Base-by-base conservation (phyloP, 2,888 invertebrate species). In the Rosalia funebris region DNA sequence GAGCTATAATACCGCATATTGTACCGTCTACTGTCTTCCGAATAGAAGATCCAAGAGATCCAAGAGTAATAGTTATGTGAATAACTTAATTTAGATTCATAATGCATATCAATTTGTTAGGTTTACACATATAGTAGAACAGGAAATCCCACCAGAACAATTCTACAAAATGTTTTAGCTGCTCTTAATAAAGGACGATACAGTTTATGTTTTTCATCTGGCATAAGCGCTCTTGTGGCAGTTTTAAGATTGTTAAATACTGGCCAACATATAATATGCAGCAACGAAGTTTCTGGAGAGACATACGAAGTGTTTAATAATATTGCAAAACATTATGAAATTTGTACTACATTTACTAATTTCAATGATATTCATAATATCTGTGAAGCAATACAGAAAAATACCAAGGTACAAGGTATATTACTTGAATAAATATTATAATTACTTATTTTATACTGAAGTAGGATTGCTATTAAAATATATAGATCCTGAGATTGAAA, bases 241-340 rank as follows among this genome's bases (percentile, higher is more conserved):
- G 79, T 98, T 10, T 82, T 89, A 4, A 86, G 91, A 36, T 82
- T 96, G 70, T 83, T 98, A 9, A 88, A 86, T 65, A 73, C 84
- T 57, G 98, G 97, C 0, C 98, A 98, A 78, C 97, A 98, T 76
- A 84, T 98, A 10, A 80, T 98, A 39, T 89, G 91, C 73, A 89
- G 91, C 62, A 95, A 98, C 79, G 98, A 98, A 81, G 86, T 98
- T 2, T 98, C 97, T 76, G 97, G 98, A 57, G 98, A 97, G 12
- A 94, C 93, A 0, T 92, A 92, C 75, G 86, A 95, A 71, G 75
- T 89, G 25, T 82, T 87, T 66, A 83, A 83, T 82, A 85, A 81
- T 68, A 71, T 79, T 19, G 71, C 68, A 0, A 65, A 83, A 0
- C 87, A 87, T 69, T 85, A 91, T 77, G 91, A 91, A 2, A 85